phyloP scores from a whole-genome alignment of 2,888 invertebrate genomes.

The Vanessa cardui region DNA sequence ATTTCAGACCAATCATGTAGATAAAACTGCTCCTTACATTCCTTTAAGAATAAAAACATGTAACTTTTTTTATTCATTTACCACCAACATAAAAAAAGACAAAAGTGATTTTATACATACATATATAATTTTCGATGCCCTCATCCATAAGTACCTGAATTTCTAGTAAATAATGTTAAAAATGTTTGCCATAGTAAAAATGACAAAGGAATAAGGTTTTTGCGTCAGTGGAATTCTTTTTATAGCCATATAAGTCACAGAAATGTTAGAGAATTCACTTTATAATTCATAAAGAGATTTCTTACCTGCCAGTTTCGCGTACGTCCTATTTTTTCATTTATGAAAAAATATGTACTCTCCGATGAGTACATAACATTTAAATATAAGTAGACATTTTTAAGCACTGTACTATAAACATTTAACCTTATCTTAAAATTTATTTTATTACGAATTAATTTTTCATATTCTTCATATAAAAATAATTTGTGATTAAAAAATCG shows the following conservation, averaged over 20 bases:
- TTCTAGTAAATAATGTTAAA: background rate
- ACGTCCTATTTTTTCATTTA: background rate
- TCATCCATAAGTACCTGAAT: too few relatives aligned
- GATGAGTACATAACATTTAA: background rate
- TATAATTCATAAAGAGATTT: conserved; percentile 21
- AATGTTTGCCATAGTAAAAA: background rate
- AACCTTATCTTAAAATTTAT: too few relatives aligned
- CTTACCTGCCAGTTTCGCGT: conserved; percentile 11
- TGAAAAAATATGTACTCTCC: background rate
- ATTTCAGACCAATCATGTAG: too few relatives aligned
- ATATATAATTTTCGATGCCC: too few relatives aligned
- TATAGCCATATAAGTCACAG: conserved; percentile 13
- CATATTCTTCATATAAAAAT: too few relatives aligned
- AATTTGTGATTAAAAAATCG: background rate
- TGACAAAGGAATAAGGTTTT: background rate
- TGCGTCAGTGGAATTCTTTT: conserved; percentile 1
- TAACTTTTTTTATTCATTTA: too few relatives aligned
- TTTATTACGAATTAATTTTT: too few relatives aligned
- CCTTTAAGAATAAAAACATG: too few relatives aligned
- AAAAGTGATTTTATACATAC: too few relatives aligned
- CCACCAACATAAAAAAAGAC: too few relatives aligned
- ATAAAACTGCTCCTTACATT: too few relatives aligned
- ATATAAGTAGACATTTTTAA: background rate
- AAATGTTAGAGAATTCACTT: conserved; percentile 19
- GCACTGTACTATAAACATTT: too few relatives aligned